These are phyloP conservation scores for Xylocampa areola DNA, from an alignment of 2,888 invertebrate genomes.

Conservation along the genomic window DNA sequence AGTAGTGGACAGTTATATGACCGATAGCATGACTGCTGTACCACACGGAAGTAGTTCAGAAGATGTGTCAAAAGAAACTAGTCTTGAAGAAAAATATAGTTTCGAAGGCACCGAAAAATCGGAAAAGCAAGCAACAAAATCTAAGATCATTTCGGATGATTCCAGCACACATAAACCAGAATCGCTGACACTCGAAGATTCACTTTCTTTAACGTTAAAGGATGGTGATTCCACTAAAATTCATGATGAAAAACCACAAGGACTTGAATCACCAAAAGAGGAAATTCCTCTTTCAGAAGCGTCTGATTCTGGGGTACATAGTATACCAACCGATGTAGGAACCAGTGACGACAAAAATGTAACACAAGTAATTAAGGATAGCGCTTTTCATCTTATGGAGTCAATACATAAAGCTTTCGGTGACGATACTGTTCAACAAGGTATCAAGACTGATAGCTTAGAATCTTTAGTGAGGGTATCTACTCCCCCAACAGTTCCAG, in stretches of 20 bases:
- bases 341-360: slow-evolving; percentile 43
- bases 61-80: slow-evolving; percentile 82
- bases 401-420: slow-evolving; percentile 82
- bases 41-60: slow-evolving; percentile 80
- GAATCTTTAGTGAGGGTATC: slow-evolving; percentile 80
- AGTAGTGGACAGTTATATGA: slow-evolving; percentile 67
- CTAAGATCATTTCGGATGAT: slow-evolving; percentile 55
- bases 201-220: slow-evolving; percentile 63
- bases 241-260: slow-evolving; percentile 40
- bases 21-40: slow-evolving; percentile 66
- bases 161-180: slow-evolving; percentile 58
- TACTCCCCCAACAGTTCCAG: slow-evolving; percentile 92
- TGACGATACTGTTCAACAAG: slow-evolving; percentile 81
- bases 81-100: slow-evolving; percentile 85
- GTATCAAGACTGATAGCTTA: slow-evolving; percentile 79
- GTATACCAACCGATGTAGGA: slow-evolving; percentile 68
- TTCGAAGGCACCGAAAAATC: slow-evolving; percentile 81
- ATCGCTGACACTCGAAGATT: slow-evolving; percentile 49
- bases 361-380: slow-evolving; percentile 64
- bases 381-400: slow-evolving; percentile 72
- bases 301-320: slow-evolving; percentile 75
- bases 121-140: slow-evolving; percentile 59
- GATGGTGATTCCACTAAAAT: slow-evolving; percentile 48
- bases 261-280: slow-evolving; percentile 64
- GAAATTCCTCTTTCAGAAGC: slow-evolving; percentile 70